Evolutionary conservation across 1,140 invertebrate genomes (phyloP), one percentile per base, ranked within the genome.

Genomic region (Drosophila nigrodunni): DNA sequence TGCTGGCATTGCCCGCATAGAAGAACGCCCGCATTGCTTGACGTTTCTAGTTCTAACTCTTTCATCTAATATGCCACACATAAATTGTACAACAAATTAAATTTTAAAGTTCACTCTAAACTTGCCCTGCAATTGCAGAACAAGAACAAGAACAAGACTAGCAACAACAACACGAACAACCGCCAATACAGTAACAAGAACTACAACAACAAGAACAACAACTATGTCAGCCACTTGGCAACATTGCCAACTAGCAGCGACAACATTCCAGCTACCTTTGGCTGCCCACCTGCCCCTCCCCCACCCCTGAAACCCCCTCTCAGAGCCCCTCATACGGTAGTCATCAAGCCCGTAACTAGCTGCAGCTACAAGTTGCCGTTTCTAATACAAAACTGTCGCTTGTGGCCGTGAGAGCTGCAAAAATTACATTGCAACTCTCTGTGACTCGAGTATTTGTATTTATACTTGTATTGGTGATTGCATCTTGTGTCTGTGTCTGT

Each of bases 311-410:
- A 21, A 21, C 0, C 25, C 25, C 25, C 4, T 6, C 25, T 6
- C 25, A 30, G 4, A 30, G 6, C 25, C 25, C 25, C 21, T 35
- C 13, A 4, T 39, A 34, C 39, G 15, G 37, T 30, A 71, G 69
- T 44, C 61, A 66, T 72, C 69, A 72, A 44, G 25, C 34, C 13
- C 68, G 83, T 87, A 88, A 88, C 83, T 87, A 88, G 83, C 83
- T 88, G 73, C 73, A 77, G 83, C 83, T 74, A 83, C 83, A 87
- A 83, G 80, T 87, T 87, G 83, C 83, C 80, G 83, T 88, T 87
- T 87, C 83, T 87, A 87, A 88, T 87, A 87, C 80, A 87, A 87
- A 87, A 87, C 82, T 87, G 82, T 87, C 83, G 83, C 83, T 87
- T 80, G 79, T 88, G 83, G 83, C 83, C 73, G 83, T 87, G 82